A percentile compares a stretch with the other conserved stretches of the same genome.
Evolutionary conservation across 2,113 vertebrate genomes (phyloP).

Genomic region (Dipodomys merriami): DNA sequence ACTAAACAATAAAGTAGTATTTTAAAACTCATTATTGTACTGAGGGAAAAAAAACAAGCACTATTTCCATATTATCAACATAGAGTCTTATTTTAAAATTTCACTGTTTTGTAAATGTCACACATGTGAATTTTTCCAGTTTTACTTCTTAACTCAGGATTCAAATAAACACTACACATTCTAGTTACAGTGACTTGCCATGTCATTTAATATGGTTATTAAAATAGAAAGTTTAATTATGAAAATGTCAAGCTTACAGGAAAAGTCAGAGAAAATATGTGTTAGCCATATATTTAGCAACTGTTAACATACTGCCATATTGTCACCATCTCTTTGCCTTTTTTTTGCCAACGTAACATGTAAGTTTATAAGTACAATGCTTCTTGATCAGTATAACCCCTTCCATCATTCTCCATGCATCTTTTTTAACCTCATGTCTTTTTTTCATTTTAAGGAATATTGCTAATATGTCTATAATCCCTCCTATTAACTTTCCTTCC

Average conservation of each 20-base stretch:
- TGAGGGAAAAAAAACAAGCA: constrained; percentile 28
- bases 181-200: neutral
- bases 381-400: neutral
- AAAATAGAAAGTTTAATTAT: constrained; percentile 12
- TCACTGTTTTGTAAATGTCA: constrained; percentile 11
- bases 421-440: neutral
- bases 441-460: constrained; percentile 21
- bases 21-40: constrained; percentile 9
- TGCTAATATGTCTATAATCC: neutral
- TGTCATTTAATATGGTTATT: neutral
- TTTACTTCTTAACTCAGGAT: constrained; percentile 9
- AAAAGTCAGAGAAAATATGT: neutral
- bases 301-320: neutral
- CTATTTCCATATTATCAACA: constrained; percentile 4
- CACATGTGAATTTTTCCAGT: neutral
- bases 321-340: neutral
- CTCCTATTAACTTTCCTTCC: neutral
- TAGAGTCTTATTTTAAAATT: constrained; percentile 46
- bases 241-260: neutral
- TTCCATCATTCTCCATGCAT: neutral
- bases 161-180: neutral
- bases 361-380: neutral
- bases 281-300: neutral
- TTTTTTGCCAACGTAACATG: neutral
- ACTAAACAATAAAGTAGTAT: neutral